These are phyloP conservation scores for Ormia ochracea DNA, from an alignment of 2,888 invertebrate species.

Conservation along the genomic window DNA sequence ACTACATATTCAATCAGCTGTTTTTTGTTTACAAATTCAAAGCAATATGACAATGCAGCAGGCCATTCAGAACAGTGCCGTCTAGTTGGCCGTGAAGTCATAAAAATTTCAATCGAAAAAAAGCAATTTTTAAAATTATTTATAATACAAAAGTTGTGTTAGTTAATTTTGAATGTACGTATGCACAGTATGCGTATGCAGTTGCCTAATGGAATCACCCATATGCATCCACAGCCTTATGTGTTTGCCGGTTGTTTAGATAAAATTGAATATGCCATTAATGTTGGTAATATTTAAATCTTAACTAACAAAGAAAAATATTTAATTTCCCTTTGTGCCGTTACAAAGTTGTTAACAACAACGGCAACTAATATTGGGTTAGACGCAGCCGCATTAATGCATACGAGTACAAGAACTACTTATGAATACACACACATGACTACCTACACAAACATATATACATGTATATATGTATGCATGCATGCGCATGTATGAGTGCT, in stretches of 20 bases:
- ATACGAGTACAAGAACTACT: too few species aligned
- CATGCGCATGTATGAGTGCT: background rate
- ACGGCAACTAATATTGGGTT: constrained; percentile 58
- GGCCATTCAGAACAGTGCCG: too few species aligned
- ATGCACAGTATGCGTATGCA: background rate
- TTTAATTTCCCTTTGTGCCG: constrained; percentile 62
- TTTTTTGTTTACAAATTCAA: too few species aligned
- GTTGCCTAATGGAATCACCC: background rate
- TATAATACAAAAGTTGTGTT: background rate
- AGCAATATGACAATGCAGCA: too few species aligned
- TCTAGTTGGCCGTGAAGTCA: too few species aligned
- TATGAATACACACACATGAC: too few species aligned
- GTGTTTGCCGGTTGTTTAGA: background rate
- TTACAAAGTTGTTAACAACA: constrained; percentile 61
- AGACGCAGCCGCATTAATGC: constrained; percentile 9
- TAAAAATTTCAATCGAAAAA: too few species aligned
- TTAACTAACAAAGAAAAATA: constrained; percentile 38
- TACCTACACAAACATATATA: background rate
- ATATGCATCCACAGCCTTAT: background rate
- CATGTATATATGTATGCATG: background rate
- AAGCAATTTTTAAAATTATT: too few species aligned
- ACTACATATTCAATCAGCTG: too few species aligned
- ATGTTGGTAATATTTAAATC: constrained; percentile 45
- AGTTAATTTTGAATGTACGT: too few species aligned
- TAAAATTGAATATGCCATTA: constrained; percentile 21